phyloP scores from a whole-genome alignment of 2,113 vertebrate species.

The Oxyura jamaicensis region DNA sequence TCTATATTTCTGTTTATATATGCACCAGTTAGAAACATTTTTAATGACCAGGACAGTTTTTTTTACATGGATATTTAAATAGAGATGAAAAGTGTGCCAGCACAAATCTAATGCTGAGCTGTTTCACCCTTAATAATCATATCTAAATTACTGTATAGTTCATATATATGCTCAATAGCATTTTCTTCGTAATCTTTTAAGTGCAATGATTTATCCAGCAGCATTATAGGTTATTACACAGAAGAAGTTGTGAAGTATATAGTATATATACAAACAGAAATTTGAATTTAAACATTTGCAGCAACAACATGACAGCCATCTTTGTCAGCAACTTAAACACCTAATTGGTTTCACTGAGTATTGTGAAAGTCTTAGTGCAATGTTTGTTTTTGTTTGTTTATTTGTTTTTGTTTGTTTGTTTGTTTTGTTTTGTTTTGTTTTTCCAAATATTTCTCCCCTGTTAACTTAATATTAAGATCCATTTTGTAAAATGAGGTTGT shows the following conservation, averaged over 20 bases:
- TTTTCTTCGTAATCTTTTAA: background rate
- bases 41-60: background rate
- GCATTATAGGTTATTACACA: background rate
- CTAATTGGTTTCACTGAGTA: background rate
- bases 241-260: background rate
- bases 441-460: background rate
- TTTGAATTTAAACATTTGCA: background rate
- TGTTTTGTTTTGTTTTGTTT: background rate
- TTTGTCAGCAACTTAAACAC: background rate
- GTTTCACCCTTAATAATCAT: background rate
- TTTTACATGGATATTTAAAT: background rate
- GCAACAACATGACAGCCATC: background rate
- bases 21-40: conserved; percentile 3
- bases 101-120: background rate
- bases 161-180: background rate
- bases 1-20: background rate
- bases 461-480: background rate
- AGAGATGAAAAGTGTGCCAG: background rate
- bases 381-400: too few species aligned
- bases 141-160: background rate
- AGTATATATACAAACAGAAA: background rate
- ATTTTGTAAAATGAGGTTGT: background rate
- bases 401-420: background rate
- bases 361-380: background rate
- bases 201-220: background rate